phyloP scores from a whole-genome alignment of 2,888 invertebrate genomes.

The Lasioglossum calceatum region DNA sequence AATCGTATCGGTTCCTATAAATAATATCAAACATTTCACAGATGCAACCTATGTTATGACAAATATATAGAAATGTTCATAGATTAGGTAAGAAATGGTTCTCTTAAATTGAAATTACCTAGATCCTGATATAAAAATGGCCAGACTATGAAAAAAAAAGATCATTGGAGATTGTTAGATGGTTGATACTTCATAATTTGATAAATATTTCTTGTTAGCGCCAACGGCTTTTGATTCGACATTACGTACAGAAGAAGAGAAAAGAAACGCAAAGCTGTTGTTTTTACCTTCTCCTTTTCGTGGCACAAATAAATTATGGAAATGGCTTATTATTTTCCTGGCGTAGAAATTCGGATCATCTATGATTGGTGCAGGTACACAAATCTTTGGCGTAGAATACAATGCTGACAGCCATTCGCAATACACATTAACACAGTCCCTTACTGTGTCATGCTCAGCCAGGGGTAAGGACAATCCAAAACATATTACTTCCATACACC shows the following conservation, averaged over 20 bases:
- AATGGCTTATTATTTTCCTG: conserved; percentile 95
- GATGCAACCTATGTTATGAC: not conserved
- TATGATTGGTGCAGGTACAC: conserved; percentile 94
- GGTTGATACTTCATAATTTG: conserved; percentile 5
- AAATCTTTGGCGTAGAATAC: conserved; percentile 92
- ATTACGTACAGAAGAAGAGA: not conserved
- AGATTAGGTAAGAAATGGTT: conserved; percentile 35
- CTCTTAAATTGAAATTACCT: conserved; percentile 86
- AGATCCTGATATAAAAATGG: conserved; percentile 95
- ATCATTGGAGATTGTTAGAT: conserved; percentile 42
- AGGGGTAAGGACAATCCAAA: conserved; percentile 96
- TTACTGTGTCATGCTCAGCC: conserved; percentile 96
- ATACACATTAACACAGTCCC: conserved; percentile 98
- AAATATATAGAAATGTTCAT: conserved; percentile 17
- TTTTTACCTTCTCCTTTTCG: conserved; percentile 94
- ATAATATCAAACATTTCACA: conserved; percentile 43
- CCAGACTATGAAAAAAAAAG: conserved; percentile 90
- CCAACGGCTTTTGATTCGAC: not conserved
- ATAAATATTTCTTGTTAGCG: not conserved
- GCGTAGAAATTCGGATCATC: conserved; percentile 96
- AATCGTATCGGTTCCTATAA: conserved; percentile 93
- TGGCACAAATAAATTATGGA: conserved; percentile 97
- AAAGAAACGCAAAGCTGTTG: conserved; percentile 12
- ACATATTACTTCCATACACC: conserved; percentile 95
- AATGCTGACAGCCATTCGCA: conserved; percentile 98